phyloP scores from a whole-genome alignment of 2,797 vertebrate species.

The Dallia pectoralis region DNA sequence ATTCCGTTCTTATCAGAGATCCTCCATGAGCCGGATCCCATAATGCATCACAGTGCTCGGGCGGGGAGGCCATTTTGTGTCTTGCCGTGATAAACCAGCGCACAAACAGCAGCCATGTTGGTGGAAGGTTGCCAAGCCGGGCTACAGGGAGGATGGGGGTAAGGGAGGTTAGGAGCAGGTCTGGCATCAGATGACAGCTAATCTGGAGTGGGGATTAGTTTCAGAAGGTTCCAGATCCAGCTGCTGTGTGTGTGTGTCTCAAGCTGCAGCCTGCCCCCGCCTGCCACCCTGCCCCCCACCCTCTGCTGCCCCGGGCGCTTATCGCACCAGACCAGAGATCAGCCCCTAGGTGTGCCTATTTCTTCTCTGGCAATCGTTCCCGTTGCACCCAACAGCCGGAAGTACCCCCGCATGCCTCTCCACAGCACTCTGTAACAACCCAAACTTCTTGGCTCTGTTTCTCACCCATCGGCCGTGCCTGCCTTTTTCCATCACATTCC shows the following conservation, averaged over 20 bases:
- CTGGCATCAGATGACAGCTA: constrained; percentile 55
- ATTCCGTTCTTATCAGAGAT: constrained; percentile 3
- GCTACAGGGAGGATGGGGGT: not conserved
- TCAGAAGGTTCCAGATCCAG: constrained; percentile 40
- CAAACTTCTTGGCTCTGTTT: constrained; percentile 8
- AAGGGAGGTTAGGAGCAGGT: constrained; percentile 18
- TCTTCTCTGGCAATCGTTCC: constrained; percentile 25
- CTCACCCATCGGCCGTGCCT: constrained; percentile 11
- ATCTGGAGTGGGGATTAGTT: constrained; percentile 54
- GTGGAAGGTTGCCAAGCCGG: not conserved
- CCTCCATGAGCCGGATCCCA: not conserved
- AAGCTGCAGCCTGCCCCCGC: constrained; percentile 8
- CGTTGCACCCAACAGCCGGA: not conserved
- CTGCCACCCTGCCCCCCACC: not conserved
- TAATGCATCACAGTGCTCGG: constrained; percentile 5
- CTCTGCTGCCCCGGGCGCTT: constrained; percentile 31
- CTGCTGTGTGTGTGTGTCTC: constrained; percentile 39
- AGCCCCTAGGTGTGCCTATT: constrained; percentile 34
- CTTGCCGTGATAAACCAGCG: constrained; percentile 12
- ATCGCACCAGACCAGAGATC: constrained; percentile 47
- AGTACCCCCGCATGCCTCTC: constrained; percentile 6
- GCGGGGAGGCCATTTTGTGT: constrained; percentile 4
- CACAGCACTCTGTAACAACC: not conserved
- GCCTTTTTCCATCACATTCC: not conserved
- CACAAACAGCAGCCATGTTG: constrained; percentile 5